Base-by-base conservation (phyloP, 2,797 vertebrate species). In the Ctenopoma kingsleyae region DNA sequence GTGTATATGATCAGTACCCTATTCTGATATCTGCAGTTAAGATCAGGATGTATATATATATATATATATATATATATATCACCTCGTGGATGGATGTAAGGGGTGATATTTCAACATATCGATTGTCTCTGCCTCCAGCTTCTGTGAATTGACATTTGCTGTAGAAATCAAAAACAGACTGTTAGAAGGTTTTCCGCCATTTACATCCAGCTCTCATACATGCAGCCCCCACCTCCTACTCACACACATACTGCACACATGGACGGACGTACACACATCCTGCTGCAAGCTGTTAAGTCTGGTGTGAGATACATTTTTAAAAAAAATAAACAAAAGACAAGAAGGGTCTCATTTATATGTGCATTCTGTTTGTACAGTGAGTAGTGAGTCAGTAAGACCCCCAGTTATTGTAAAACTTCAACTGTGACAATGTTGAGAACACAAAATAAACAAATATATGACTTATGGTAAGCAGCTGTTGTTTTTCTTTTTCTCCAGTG, bases 351-450 rank as follows among this genome's bases (percentile, higher is more conserved):
- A 96, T 96, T 96, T 96, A 92, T 94, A 94, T 95, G 93, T 96
- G 95, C 95, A 95, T 96, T 96, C 92, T 96, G 94, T 96, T 95
- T 98, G 96, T 97, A 96, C 93, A 93, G 92, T 93, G 90, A 90
- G 89, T 93, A 96, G 95, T 96, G 96, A 92, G 95, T 96, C 92
- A 88, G 92, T 93, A 92, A 94, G 93, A 94, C 91, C 93, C 93
- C 93, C 94, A 95, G 91, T 96, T 91, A 93, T 95, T 97, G 96
- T 97, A 96, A 96, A 97, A 96, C 93, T 96, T 94, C 95, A 96
- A 96, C 96, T 97, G 96, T 98, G 97, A 96, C 94, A 93, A 94
- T 96, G 96, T 97, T 96, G 93, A 96, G 92, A 97, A 96, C 92
- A 93, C 94, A 94, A 95, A 98, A 97, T 97, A 96, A 97, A 96